Evolutionary conservation across 2,113 vertebrate species (phyloP).

Genomic region (Catharus bicknelli): DNA sequence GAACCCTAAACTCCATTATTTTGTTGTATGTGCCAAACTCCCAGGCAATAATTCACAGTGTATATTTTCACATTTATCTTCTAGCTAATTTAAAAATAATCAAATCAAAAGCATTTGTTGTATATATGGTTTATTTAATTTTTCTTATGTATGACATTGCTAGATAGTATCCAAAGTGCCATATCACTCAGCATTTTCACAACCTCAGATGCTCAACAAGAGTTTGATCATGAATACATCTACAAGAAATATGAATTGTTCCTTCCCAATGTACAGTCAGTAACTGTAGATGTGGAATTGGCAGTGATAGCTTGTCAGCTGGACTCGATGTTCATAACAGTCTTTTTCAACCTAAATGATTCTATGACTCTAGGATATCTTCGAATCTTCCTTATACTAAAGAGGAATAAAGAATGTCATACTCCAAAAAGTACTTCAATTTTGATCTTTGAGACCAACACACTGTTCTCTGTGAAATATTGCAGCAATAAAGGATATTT

Average conservation of each 20-base stretch:
- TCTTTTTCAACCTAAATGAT: not conserved
- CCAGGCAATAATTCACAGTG: not conserved
- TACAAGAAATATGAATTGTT: not conserved
- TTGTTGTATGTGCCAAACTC: not conserved
- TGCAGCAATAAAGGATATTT: not conserved
- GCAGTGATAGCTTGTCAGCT: too few relatives aligned
- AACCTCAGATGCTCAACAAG: not conserved
- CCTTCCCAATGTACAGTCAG: not conserved
- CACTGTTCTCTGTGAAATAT: not conserved
- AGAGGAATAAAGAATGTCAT: not conserved
- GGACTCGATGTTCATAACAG: accelerated
- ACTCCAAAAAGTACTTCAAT: not conserved
- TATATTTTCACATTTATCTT: not conserved
- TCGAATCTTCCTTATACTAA: not conserved
- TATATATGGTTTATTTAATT: not conserved
- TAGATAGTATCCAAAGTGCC: not conserved
- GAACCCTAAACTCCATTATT: not conserved
- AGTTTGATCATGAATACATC: not conserved
- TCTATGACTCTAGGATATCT: not conserved
- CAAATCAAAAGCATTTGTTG: not conserved
- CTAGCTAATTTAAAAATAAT: not conserved
- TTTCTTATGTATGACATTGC: not conserved
- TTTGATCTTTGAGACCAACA: not conserved
- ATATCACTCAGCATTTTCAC: not conserved
- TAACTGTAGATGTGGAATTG: not conserved